Evolutionary conservation across 2,797 vertebrate species (phyloP), one percentile per base, ranked within the genome.

Genomic region (Typhlichthys eigenmanni): DNA sequence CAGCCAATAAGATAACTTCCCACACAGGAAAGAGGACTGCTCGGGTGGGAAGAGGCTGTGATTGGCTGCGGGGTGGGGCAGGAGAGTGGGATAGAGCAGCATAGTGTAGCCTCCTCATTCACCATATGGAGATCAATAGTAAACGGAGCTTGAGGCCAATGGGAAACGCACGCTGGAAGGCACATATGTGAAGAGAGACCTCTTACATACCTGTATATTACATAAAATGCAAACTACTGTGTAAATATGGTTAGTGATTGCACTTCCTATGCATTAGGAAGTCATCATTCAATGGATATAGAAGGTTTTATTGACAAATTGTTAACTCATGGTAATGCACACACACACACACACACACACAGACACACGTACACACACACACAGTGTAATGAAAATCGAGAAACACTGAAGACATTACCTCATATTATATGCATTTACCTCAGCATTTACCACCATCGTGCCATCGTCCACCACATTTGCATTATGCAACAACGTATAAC

Each of bases 91-190:
- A 83, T 86, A 85, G 82, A 76, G 84, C 80, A 77, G 82, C 57
- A 66, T 81, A 69, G 78, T 89, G 88, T 88, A 85, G 88, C 73
- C 84, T 79, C 79, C 85, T 85, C 81, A 87, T 84, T 87, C 84
- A 87, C 84, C 87, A 85, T 72, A 85, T 81, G 79, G 71, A 78
- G 81, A 91, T 90, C 89, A 84, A 91, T 90, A 87, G 71, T 60
- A 52, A 60, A 67, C 81, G 80, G 56, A 48, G 78, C 85, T 74
- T 11, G 78, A 85, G 86, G 85, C 86, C 79, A 77, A 75, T 75
- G 58, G 57, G 59, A 68, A 57, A 58, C n/a, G 68, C 55, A 62
- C 14, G 60, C 14, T 45, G 46, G 69, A 45, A 59, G 4, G 17
- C 51, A 69, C 48, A 58, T 6, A 19, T 58, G 17, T 38, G 38